These are phyloP conservation scores for Tenthredo distinguenda DNA, from an alignment of 2,888 invertebrate genomes.

Conservation along the genomic window DNA sequence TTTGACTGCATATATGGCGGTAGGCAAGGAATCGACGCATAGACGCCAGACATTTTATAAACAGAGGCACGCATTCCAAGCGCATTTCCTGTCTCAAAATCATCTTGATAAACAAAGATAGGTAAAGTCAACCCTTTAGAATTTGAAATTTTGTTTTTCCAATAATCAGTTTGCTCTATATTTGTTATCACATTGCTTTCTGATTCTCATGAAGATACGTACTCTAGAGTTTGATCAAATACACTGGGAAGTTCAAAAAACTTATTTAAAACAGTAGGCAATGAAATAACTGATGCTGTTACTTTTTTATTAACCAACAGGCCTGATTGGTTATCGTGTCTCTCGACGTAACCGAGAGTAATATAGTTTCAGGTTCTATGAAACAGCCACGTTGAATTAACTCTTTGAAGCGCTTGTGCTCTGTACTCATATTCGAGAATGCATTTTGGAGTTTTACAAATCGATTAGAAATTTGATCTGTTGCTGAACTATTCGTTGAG, in stretches of 20 bases:
- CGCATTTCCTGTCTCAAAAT: conserved; percentile 56
- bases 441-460: conserved; percentile 51
- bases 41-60: conserved; percentile 55
- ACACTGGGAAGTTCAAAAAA: conserved; percentile 50
- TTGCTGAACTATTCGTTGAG: not conserved
- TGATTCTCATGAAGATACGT: conserved; percentile 9
- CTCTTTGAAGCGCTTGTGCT: conserved; percentile 51
- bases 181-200: conserved; percentile 27
- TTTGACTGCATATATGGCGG: conserved; percentile 53
- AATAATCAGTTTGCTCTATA: conserved; percentile 54
- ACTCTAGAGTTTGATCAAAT: conserved; percentile 31
- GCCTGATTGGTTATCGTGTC: conserved; percentile 7
- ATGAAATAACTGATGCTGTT: conserved; percentile 39
- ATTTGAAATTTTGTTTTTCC: conserved; percentile 53
- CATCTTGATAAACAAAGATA: conserved; percentile 54
- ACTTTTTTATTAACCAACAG: conserved; percentile 48
- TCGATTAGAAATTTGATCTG: conserved; percentile 40
- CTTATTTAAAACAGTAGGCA: conserved; percentile 18
- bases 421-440: conserved; percentile 42
- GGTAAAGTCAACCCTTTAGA: conserved; percentile 53
- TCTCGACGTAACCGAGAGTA: conserved; percentile 40
- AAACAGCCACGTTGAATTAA: conserved; percentile 32
- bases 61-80: conserved; percentile 56
- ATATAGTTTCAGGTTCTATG: conserved; percentile 46
- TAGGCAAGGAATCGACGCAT: conserved; percentile 55